Evolutionary conservation across 2,113 vertebrate species (phyloP).

Genomic region (Perca fluviatilis): DNA sequence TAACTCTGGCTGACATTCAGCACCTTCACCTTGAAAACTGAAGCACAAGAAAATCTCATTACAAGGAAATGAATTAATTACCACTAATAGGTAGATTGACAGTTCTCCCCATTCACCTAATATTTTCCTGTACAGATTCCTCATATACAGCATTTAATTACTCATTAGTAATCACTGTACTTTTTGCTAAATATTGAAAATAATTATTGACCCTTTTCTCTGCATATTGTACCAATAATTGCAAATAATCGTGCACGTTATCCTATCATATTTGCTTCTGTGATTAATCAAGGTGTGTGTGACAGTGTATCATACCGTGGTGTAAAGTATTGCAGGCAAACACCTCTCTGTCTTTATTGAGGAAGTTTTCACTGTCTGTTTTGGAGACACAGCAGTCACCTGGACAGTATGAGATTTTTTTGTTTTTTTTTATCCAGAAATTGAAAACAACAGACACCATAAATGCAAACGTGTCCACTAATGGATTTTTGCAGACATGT

Average conservation of each 20-base stretch:
- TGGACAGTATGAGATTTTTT: constrained; percentile 28
- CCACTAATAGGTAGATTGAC: too few relatives aligned
- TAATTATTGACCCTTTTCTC: neutral
- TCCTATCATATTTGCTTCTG: neutral
- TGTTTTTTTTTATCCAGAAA: neutral
- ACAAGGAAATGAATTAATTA: too few relatives aligned
- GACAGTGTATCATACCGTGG: constrained; percentile 69
- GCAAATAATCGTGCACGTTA: neutral
- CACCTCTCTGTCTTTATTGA: constrained; percentile 41
- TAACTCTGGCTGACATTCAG: constrained; percentile 72
- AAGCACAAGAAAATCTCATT: constrained; percentile 2
- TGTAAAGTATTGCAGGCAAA: constrained; percentile 75
- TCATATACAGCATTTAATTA: neutral
- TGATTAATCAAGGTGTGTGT: neutral
- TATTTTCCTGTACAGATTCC: neutral
- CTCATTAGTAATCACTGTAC: neutral
- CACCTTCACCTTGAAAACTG: constrained; percentile 80
- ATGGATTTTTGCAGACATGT: neutral
- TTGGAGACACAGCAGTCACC: constrained; percentile 82
- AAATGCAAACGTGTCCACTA: neutral
- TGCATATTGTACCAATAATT: neutral
- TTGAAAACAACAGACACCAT: neutral
- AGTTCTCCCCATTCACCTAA: too few relatives aligned
- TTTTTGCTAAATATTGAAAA: neutral
- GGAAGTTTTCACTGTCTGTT: constrained; percentile 38